A percentile compares a stretch with the other conserved stretches of the same genome.
Conservation (phyloP, 2,113 vertebrate genomes). For the Centropus unirufus region DNA sequence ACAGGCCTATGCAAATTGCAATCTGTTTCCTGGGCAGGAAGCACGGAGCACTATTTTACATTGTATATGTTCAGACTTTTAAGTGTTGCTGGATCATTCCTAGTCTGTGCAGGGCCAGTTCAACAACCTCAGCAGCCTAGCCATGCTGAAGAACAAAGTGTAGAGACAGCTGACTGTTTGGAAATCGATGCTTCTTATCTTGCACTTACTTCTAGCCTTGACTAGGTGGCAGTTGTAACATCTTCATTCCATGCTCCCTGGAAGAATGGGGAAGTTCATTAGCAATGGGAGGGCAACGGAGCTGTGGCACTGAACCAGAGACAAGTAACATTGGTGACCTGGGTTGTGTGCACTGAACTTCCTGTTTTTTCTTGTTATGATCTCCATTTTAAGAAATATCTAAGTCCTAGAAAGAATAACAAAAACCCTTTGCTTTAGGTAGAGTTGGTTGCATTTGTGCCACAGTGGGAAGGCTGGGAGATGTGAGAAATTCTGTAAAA, state of each 20-base stretch:
- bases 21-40: constrained; percentile 31
- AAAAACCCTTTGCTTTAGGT: not conserved
- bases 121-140: not conserved
- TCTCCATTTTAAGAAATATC: not conserved
- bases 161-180: not conserved
- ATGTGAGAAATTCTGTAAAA: not conserved
- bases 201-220: not conserved
- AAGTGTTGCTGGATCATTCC: not conserved
- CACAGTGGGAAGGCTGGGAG: not conserved
- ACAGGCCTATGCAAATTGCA: not conserved
- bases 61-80: not conserved
- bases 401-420: not conserved
- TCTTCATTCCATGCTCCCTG: not conserved
- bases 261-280: not conserved
- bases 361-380: not conserved
- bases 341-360: not conserved
- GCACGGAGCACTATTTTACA: not conserved
- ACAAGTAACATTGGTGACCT: not conserved
- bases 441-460: not conserved
- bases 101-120: not conserved
- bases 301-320: not conserved
- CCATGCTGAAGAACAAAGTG: not conserved
- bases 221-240: not conserved
- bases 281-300: not conserved
- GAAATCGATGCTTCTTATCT: not conserved